phyloP scores from a whole-genome alignment of 2,113 vertebrate species.

The Noctilio leporinus region DNA sequence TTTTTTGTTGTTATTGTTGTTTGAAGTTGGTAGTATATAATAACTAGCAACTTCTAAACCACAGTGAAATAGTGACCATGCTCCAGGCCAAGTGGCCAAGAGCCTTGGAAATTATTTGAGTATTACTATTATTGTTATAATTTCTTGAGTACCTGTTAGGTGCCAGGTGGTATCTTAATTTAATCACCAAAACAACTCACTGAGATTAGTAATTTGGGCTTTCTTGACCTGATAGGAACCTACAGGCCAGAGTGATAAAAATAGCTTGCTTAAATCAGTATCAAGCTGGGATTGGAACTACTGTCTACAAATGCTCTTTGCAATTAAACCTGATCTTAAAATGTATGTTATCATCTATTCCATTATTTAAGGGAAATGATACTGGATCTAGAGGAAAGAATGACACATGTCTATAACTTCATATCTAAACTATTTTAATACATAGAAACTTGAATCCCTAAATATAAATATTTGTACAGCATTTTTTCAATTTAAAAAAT shows the following conservation, averaged over 20 bases:
- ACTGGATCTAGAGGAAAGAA: background rate
- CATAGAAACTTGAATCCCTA: background rate
- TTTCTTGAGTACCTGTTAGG: background rate
- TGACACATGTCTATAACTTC: background rate
- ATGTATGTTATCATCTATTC: background rate
- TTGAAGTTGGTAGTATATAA: background rate
- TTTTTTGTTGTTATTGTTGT: no score
- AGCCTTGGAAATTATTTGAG: background rate
- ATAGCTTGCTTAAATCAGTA: background rate
- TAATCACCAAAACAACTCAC: background rate
- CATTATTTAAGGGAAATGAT: background rate
- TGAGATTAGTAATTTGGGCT: background rate
- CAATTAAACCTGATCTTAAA: background rate
- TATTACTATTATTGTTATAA: background rate
- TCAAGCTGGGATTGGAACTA: background rate
- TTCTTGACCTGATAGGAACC: background rate
- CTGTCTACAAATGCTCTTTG: background rate
- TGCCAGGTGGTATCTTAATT: background rate
- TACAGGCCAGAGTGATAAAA: background rate
- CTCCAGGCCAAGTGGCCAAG: background rate
- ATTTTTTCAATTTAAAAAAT: constrained; percentile 4
- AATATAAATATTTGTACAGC: background rate
- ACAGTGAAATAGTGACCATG: background rate
- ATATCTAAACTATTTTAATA: background rate
- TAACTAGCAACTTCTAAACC: background rate